Base-by-base conservation (phyloP, 2,797 vertebrate genomes). In the Hybognathus amarus region DNA sequence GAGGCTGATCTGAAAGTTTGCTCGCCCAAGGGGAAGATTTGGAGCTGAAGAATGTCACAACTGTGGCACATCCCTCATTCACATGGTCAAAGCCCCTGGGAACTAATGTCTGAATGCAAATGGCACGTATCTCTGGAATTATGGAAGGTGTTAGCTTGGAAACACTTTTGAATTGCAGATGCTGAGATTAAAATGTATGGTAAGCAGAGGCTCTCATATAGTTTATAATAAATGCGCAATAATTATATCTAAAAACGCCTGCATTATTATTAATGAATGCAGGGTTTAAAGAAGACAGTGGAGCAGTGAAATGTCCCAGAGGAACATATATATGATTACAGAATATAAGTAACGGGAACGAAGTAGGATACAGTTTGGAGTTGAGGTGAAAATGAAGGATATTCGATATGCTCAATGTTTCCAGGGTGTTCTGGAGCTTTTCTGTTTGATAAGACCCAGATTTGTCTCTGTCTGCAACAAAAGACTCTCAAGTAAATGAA, bases 11-110 rank as follows among this genome's bases (percentile, higher is more conserved):
- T 73, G 63, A 69, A 87, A 84, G 84, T 82, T 73, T 80, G 18
- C 36, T 77, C 24, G 71, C 82, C 79, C 81, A 9, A 59, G 84
- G 86, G 79, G 77, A 67, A 73, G 79, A 82, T 80, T 84, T 68
- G 42, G n/a, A 77, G 79, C 69, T 82, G 47, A 80, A 73, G 70
- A 75, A 59, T 87, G 83, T 82, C 70, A 84, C 66, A 69, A 85
- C 54, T 54, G 42, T 68, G 76, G 67, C 78, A 78, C 50, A 77
- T 83, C 74, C 68, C n/a, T 82, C 77, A 84, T 84, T 86, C 78
- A 56, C 73, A 79, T 81, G 54, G 17, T 80, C 45, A 66, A 47
- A 70, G 83, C 78, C 66, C 27, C 30, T 54, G 82, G 66, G 54
- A 78, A 71, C 30, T 22, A 78, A 67, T 86, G 40, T 73, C 76